phyloP scores from a whole-genome alignment of 2,888 invertebrate species.

The Leucophenga maculata region DNA sequence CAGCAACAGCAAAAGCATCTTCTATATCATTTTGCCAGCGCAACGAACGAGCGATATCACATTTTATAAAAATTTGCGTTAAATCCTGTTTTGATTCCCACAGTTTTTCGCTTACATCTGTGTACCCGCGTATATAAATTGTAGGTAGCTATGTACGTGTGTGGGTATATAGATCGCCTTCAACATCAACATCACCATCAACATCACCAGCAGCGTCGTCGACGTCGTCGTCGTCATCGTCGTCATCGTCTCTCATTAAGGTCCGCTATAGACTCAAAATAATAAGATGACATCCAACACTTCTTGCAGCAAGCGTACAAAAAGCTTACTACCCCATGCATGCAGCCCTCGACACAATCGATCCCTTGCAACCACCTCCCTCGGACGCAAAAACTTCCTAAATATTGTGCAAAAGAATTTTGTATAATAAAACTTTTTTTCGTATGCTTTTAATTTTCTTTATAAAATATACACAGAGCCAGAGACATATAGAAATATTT shows the following conservation, averaged over 20 bases:
- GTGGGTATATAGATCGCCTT: slow-evolving; percentile 27
- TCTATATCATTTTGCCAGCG: slow-evolving; percentile 27
- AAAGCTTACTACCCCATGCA: slow-evolving; percentile 35
- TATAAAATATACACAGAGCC: slow-evolving; percentile 42
- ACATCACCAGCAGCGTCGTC: slow-evolving; percentile 47
- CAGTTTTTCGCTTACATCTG: slow-evolving; percentile 65
- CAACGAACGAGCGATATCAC: slow-evolving; percentile 41
- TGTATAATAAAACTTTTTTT: slow-evolving; percentile 59
- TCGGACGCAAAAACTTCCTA: slow-evolving; percentile 45
- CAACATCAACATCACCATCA: slow-evolving; percentile 50
- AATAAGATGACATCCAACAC: slow-evolving; percentile 74
- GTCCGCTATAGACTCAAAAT: slow-evolving; percentile 51
- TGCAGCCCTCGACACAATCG: slow-evolving; percentile 16
- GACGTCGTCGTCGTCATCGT: slow-evolving; percentile 39
- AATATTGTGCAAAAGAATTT: slow-evolving; percentile 50
- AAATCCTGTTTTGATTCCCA: slow-evolving; percentile 73
- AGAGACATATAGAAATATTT: too few relatives aligned
- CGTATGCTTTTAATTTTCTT: slow-evolving; percentile 61
- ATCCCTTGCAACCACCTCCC: neutral
- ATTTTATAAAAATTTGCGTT: slow-evolving; percentile 37
- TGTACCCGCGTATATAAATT: slow-evolving; percentile 22
- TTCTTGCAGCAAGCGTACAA: slow-evolving; percentile 59
- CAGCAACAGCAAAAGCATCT: slow-evolving; percentile 39
- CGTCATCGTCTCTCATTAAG: slow-evolving; percentile 46
- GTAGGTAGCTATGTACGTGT: slow-evolving; percentile 2